Evolutionary conservation across 2,888 invertebrate species (phyloP).

Genomic region (Mactromeris polynyma): DNA sequence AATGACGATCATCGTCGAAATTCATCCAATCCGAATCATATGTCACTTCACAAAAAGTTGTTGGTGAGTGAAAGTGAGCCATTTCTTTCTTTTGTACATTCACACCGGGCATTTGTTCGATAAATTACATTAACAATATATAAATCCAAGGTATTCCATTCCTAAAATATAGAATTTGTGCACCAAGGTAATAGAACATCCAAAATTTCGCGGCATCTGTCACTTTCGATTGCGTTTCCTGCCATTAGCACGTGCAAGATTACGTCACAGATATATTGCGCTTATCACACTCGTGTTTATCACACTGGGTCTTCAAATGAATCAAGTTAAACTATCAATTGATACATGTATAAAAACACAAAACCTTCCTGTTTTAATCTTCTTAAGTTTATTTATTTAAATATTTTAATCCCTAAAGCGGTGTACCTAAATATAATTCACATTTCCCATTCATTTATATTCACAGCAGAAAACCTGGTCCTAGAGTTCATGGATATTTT

Average conservation of each 20-base stretch:
- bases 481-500: constrained; percentile 1
- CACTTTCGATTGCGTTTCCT: constrained; percentile 47
- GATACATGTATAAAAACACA: constrained; percentile 30
- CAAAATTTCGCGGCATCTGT: constrained; percentile 61
- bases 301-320: constrained; percentile 28
- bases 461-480: not conserved
- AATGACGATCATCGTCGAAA: constrained; percentile 66
- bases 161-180: not conserved
- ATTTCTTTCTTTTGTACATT: constrained; percentile 36
- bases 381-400: constrained; percentile 39
- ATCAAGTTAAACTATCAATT: constrained; percentile 25
- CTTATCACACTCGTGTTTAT: constrained; percentile 21
- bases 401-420: constrained; percentile 23
- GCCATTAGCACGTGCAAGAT: constrained; percentile 54
- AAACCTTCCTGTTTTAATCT: constrained; percentile 23
- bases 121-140: not conserved
- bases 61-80: constrained; percentile 51
- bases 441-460: not conserved
- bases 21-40: constrained; percentile 76
- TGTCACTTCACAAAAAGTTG: constrained; percentile 78
- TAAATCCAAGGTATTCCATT: not conserved
- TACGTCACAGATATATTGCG: constrained; percentile 55
- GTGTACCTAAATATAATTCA: not conserved
- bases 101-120: constrained; percentile 5
- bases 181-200: not conserved